Evolutionary conservation across 2,888 invertebrate species (phyloP).

Genomic region (Pantelozetes paolii): DNA sequence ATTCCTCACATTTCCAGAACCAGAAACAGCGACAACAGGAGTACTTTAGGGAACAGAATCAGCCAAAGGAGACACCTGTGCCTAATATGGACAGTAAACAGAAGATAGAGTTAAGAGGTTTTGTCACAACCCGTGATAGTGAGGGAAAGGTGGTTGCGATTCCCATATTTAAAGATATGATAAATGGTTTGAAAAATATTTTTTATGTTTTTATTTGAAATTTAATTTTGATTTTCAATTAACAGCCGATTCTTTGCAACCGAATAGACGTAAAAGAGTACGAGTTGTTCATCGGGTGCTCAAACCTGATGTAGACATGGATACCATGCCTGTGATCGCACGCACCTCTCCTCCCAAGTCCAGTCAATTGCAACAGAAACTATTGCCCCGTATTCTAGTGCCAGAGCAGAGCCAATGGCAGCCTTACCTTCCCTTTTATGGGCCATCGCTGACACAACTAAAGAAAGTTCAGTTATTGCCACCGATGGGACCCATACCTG

Average conservation of each 20-base stretch:
- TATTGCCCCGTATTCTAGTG: slow-evolving; percentile 32
- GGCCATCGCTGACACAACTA: slow-evolving; percentile 29
- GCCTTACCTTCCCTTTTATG: slow-evolving; percentile 36
- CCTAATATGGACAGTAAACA: background rate
- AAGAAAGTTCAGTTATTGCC: slow-evolving; percentile 35
- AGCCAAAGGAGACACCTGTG: background rate
- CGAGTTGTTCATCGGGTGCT: slow-evolving; percentile 34
- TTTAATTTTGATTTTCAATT: background rate
- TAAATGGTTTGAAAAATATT: background rate
- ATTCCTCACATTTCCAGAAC: slow-evolving; percentile 3
- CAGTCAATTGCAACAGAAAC: background rate
- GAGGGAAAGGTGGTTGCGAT: slow-evolving; percentile 12
- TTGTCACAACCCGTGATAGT: slow-evolving; percentile 10
- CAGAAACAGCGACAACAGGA: slow-evolving; percentile 32
- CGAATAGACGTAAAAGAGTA: slow-evolving; percentile 27
- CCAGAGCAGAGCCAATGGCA: slow-evolving; percentile 29
- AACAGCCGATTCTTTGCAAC: background rate
- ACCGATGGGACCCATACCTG: slow-evolving; percentile 34
- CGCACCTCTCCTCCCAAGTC: background rate
- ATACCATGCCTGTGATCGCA: background rate
- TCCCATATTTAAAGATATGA: slow-evolving; percentile 15
- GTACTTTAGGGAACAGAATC: slow-evolving; percentile 13
- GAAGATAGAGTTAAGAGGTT: background rate
- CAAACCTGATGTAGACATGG: background rate
- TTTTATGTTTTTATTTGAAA: background rate